Base-by-base conservation (phyloP, 2,797 vertebrate genomes). In the Rhinella marina region DNA sequence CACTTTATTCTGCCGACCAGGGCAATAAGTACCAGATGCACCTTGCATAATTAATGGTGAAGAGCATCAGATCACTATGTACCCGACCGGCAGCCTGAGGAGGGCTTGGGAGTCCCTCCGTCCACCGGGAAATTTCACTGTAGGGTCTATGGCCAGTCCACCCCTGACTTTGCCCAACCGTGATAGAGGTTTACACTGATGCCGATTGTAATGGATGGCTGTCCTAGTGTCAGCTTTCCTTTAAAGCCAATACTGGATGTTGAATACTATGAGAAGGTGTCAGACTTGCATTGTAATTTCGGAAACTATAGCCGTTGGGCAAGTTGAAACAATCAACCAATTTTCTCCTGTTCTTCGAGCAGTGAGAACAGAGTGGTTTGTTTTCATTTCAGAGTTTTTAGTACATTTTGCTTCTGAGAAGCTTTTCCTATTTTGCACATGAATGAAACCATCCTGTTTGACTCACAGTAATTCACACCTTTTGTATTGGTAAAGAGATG, bases 261-360 rank as follows among this genome's bases (percentile, higher is more conserved):
- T 12, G 7, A 76, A 23, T 7, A 50, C 25, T 13, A 25, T 14
- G 13, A 52, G 73, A 76, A 76, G n/a, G 11, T 50, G 14, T 16
- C 6, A 4, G 21, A 16, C n/a, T 77, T 52, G 14, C 25, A 54
- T 12, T 50, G 14, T 52, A 1, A 77, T 77, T 77, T 77, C 32
- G 25, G 25, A n/a, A 77, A 52, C 23, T 77, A 13, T 54, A 25
- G 48, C 21, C 16, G n/a, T 11, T 77, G 50, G 75, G 25, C 75
- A 77, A 77, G 75, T 77, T 77, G 23, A 77, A 77, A 77, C 75
- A 77, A 77, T 77, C 75, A 77, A 54, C 75, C 50, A 77, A 77
- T 77, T 77, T 77, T 77, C 75, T 54, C 75, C 50, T 52, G 7
- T 7, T 77, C 50, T 25, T n/a, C 5, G 6, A 16, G 75, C 48